Conservation (phyloP, 2,797 vertebrate genomes). For the Amblyraja radiata region DNA sequence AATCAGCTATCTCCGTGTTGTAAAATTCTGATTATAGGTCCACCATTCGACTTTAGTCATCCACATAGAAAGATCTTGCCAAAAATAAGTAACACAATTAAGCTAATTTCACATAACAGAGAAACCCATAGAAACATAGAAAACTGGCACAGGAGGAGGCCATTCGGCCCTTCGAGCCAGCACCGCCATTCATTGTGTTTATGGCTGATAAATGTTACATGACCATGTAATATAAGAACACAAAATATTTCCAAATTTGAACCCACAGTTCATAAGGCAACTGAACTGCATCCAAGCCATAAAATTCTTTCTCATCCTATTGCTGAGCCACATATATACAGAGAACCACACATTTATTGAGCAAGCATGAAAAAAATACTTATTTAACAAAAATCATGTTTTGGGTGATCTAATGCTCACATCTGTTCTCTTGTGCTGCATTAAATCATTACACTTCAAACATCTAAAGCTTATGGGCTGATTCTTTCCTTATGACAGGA, state of each 20-base stretch:
- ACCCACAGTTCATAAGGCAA: not conserved
- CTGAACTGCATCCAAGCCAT: not conserved
- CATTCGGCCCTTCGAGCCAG: no score
- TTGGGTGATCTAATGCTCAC: not conserved
- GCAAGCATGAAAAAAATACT: not conserved
- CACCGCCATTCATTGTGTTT: no score
- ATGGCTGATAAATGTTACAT: no score
- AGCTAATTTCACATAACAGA: not conserved
- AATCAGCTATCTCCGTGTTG: no score
- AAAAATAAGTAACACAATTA: not conserved
- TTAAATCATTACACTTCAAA: conserved; percentile 9
- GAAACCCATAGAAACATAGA: not conserved
- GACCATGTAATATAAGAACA: no score
- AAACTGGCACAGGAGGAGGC: no score
- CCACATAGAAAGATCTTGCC: not conserved
- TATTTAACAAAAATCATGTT: not conserved
- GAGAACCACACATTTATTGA: not conserved
- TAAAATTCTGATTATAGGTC: not conserved
- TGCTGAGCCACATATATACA: not conserved
- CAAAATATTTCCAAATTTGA: not conserved
- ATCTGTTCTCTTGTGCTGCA: not conserved
- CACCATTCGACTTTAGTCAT: not conserved
- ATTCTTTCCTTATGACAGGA: conserved; percentile 22
- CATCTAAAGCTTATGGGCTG: not conserved
- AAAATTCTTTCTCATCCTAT: not conserved